Base-by-base conservation (phyloP, 35 echinoderm and acorn worm genomes). In the Eucidaris tribuloides region DNA sequence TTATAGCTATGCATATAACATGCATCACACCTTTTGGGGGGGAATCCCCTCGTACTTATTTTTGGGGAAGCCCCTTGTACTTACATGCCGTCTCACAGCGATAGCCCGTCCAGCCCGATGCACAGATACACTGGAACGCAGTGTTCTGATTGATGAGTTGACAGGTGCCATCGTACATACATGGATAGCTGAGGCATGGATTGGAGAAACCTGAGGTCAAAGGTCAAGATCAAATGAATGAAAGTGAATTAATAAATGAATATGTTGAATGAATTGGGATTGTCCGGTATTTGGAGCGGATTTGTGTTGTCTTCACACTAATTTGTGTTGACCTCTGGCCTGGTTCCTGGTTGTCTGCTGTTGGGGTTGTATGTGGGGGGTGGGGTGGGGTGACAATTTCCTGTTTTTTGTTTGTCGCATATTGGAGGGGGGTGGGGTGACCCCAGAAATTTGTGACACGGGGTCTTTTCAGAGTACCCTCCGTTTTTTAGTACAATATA, bases 101-200 rank as follows among this genome's bases (percentile, higher is more conserved):
- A 45, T 68, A 46, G 1, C 91, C 91, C 1, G 62, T 70, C 91
- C 91, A 94, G 3, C 91, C 91, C 19, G 87, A 82, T 3, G 58
- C 46, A 54, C 92, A 94, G 22, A 85, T 52, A 86, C 92, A 94
- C 5, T 38, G 42, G 66, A 76, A 94, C 2, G 62, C 92, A 13
- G 85, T 94, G 74, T 94, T 94, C 31, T 65, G 32, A 42, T 79
- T 54, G 27, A 70, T 35, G 17, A 94, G 45, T 17, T 36, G 17
- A 79, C 91, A 94, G 5, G 71, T 89, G 18, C 79, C 91, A 18
- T 55, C 45, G 58, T 96, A 87, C 45, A 82, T 60, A 58, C 93
- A 96, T 17, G 93, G 93, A 1, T 81, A 49, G 45, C 83, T 96
- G 20, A 86, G 65, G 54, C 93, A 96, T 14, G 93, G 93, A 65